Evolutionary conservation across 2,888 invertebrate species (phyloP).

Genomic region (Mongoloraphidia duomilia): DNA sequence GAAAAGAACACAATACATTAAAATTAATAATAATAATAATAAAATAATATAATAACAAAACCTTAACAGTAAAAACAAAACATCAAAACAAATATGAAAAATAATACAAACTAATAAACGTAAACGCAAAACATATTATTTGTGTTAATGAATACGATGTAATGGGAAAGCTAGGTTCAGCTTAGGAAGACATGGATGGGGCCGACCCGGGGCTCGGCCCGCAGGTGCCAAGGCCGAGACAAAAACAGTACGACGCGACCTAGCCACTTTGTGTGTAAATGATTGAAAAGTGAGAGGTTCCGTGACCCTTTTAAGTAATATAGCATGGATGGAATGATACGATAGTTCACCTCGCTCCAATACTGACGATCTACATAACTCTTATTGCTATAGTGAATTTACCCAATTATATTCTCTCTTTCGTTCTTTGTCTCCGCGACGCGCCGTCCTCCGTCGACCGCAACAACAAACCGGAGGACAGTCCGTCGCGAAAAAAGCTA

Average conservation of each 20-base stretch:
- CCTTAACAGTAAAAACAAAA: neutral
- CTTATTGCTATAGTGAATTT: constrained; percentile 35
- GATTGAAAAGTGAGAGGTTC: constrained; percentile 1
- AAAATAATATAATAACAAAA: no score
- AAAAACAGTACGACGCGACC: neutral
- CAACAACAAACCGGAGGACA: no score
- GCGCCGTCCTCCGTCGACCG: neutral
- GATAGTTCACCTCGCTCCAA: constrained; percentile 27
- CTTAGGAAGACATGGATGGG: constrained; percentile 7
- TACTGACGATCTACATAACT: constrained; percentile 32
- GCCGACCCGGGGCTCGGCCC: neutral
- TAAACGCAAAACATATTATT: no score
- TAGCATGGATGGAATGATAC: constrained; percentile 4
- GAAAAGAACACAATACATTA: constrained; percentile 7
- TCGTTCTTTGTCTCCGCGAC: neutral
- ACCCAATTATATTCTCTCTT: constrained; percentile 6
- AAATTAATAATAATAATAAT: neutral
- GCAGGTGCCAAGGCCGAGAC: neutral
- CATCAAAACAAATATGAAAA: constrained; percentile 1
- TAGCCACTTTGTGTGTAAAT: neutral
- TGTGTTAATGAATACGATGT: neutral
- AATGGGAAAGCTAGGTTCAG: constrained; percentile 5
- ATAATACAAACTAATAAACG: neutral
- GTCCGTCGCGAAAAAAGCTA: no score
- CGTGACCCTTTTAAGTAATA: neutral